Evolutionary conservation across 2,797 vertebrate species (phyloP), one percentile per base, ranked within the genome.

Genomic region (Mareca strepera): DNA sequence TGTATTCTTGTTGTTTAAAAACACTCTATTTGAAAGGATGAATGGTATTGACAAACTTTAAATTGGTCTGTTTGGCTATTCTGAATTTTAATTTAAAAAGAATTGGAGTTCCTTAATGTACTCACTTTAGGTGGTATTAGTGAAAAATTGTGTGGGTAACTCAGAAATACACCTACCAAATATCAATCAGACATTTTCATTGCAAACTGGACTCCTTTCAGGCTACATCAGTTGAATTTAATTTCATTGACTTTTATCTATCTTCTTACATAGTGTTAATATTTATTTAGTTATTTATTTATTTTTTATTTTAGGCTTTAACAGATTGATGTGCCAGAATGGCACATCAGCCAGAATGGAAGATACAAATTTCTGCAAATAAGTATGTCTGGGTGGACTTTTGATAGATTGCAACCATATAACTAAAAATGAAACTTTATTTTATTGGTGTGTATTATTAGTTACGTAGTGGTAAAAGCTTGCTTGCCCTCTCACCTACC

Each of bases 61-160:
- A 94, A 87, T 90, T 73, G 46, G 17, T 33, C 60, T 94, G 26
- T 75, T 67, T 94, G 72, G 13, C 82, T 87, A 90, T 76, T 83
- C 29, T 66, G 83, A 88, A 85, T 72, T 93, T 82, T 73, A 92
- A 92, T 92, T 91, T 31, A 74, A 90, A 94, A 90, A 60, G 15
- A 70, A 87, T 85, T 95, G 52, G 63, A 92, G 17, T 63, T 92
- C 70, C 60, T 53, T 75, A 44, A 76, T 88, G 18, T 12, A 58
- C 37, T 39, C 46, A 74, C 39, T 52, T 13, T 88, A 85, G 86
- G 88, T 88, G 31, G 20, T 63, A 86, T 39, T 88, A 79, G 48
- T 81, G 63, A 75, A 80, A 93, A 68, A 72, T 28, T 4, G 0
- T 1, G 22, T 46, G 15, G 10, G 26, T 69, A 50, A 46, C 58